Evolutionary conservation across 37 sponge, comb jelly and placozoan species (phyloP).

Genomic region (Oscarella lobularis): DNA sequence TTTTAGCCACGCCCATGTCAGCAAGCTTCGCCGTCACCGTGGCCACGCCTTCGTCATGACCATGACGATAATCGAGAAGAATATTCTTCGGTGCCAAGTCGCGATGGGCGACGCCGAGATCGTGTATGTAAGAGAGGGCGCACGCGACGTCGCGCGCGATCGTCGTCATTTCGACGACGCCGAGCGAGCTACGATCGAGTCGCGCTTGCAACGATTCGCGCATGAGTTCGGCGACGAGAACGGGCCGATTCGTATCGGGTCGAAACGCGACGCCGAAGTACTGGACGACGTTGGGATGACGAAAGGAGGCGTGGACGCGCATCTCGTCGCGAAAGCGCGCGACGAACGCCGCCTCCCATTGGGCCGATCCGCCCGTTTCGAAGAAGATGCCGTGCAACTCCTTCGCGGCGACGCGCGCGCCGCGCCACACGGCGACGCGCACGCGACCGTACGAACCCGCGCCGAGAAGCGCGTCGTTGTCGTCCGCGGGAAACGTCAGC

Average conservation of each 20-base stretch:
- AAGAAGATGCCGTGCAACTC: not conserved
- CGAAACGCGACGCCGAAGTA: not conserved
- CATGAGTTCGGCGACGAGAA: not conserved
- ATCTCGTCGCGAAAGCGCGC: not conserved
- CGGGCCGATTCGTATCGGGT: not conserved
- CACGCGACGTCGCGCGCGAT: not conserved
- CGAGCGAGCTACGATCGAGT: not conserved
- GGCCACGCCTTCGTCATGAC: too few relatives aligned
- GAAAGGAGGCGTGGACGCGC: not conserved
- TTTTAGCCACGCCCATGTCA: not conserved
- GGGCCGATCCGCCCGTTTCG: not conserved
- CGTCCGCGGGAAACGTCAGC: too few relatives aligned
- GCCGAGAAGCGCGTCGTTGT: not conserved
- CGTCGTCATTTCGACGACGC: not conserved
- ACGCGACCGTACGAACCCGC: not conserved
- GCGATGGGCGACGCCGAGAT: not conserved
- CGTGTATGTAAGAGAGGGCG: not conserved
- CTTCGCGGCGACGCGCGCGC: not conserved
- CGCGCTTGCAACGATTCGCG: not conserved
- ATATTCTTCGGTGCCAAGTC: not conserved
- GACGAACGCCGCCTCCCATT: not conserved
- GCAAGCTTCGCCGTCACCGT: not conserved
- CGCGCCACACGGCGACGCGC: not conserved
- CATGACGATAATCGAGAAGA: not conserved
- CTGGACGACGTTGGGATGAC: slow-evolving; percentile 1